Percentiles rank a stretch among this genome's conserved stretches.
phyloP scores from a whole-genome alignment of 2,888 invertebrate species.

The Orchesellides sinensis region DNA sequence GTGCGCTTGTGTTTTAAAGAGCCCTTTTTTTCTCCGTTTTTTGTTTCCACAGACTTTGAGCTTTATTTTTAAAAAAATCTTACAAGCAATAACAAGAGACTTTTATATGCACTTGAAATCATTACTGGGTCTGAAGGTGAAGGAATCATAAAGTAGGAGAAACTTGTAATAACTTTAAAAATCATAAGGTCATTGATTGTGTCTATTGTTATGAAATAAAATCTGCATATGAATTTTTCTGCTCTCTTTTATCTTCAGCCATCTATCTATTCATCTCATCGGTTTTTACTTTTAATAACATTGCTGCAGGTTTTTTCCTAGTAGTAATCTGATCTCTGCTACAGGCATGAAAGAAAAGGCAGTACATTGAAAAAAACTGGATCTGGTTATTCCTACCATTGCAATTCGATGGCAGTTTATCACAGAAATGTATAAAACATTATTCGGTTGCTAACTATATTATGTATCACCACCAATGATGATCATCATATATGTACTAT shows the following conservation, averaged over 20 bases:
- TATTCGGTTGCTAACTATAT: constrained; percentile 2
- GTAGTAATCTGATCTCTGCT: constrained; percentile 64
- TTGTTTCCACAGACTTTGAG: too few species aligned
- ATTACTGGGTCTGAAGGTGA: constrained; percentile 65
- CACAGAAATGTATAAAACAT: constrained; percentile 45
- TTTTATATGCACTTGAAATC: constrained; percentile 60
- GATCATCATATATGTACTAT: neutral
- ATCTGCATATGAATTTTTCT: constrained; percentile 57
- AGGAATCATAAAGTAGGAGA: constrained; percentile 58
- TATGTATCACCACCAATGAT: constrained; percentile 6
- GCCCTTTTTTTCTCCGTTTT: neutral
- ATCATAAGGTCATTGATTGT: constrained; percentile 68
- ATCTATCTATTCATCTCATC: constrained; percentile 48
- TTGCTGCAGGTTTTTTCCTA: constrained; percentile 64
- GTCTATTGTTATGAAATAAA: constrained; percentile 62
- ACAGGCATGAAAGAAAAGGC: constrained; percentile 66
- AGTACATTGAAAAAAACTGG: constrained; percentile 60
- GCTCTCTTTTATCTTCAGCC: constrained; percentile 11
- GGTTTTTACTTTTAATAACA: constrained; percentile 67
- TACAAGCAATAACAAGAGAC: constrained; percentile 49
- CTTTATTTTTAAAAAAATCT: too few species aligned
- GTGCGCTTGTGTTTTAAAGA: too few species aligned
- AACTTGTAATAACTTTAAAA: constrained; percentile 59
- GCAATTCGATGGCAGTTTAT: constrained; percentile 63
- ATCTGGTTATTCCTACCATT: constrained; percentile 63